These are phyloP conservation scores for Sciurus carolinensis DNA, from an alignment of 2,797 vertebrate genomes.

Conservation along the genomic window DNA sequence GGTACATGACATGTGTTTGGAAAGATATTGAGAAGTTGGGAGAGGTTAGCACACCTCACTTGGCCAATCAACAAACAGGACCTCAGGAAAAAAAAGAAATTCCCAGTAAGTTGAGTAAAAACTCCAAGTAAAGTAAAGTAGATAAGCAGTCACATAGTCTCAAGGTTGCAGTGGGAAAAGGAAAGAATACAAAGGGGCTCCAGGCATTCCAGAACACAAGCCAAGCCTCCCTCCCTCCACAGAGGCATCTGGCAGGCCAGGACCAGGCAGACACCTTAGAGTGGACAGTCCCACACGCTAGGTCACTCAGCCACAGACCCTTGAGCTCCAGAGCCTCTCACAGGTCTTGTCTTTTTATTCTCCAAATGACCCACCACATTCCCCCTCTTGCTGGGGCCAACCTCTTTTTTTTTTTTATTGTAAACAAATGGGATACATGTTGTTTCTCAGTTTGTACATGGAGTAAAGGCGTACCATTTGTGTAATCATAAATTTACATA, in stretches of 20 bases:
- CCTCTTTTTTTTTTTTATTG: too few relatives aligned
- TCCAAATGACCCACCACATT: slow-evolving; percentile 76
- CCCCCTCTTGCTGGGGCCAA: rapidly evolving
- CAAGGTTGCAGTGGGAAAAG: slow-evolving; percentile 85
- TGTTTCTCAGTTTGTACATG: too few relatives aligned
- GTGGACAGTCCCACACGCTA: rapidly evolving
- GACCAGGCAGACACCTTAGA: neutral
- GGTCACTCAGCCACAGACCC: neutral
- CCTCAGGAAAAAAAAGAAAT: slow-evolving; percentile 78
- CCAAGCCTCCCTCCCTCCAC: slow-evolving; percentile 44
- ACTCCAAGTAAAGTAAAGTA: slow-evolving; percentile 81
- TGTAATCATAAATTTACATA: too few relatives aligned
- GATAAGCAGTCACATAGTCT: slow-evolving; percentile 88
- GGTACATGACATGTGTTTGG: slow-evolving; percentile 62
- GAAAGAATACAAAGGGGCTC: slow-evolving; percentile 69
- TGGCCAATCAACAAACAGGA: slow-evolving; percentile 81
- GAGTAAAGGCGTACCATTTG: too few relatives aligned
- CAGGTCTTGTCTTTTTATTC: slow-evolving; percentile 36
- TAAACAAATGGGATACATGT: too few relatives aligned
- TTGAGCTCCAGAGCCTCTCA: neutral
- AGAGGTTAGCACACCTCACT: slow-evolving; percentile 81
- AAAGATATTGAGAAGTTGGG: slow-evolving; percentile 37
- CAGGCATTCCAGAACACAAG: slow-evolving; percentile 34
- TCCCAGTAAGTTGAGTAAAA: slow-evolving; percentile 77
- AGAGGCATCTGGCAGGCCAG: neutral